These are phyloP conservation scores for Chloroclysta siterata DNA, from an alignment of 2,888 invertebrate species.

Conservation along the genomic window DNA sequence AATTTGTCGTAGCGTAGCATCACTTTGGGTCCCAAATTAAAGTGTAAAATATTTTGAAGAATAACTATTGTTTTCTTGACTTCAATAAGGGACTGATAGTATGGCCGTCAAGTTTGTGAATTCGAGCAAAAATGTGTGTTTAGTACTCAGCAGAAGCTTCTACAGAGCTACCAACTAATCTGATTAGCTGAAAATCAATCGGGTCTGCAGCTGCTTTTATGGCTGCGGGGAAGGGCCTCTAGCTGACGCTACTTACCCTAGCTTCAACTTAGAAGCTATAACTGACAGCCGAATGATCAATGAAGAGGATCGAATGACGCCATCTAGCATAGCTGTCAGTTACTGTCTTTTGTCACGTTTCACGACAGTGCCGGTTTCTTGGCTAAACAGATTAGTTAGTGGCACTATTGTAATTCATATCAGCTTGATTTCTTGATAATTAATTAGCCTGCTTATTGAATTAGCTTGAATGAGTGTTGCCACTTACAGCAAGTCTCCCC, in stretches of 20 bases:
- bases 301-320: not conserved
- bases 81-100: too few species aligned
- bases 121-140: not conserved
- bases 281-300: too few species aligned
- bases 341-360: not conserved
- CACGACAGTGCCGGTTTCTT: not conserved
- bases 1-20: not conserved
- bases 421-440: slow-evolving; percentile 36
- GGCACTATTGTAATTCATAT: slow-evolving; percentile 13
- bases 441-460: slow-evolving; percentile 45
- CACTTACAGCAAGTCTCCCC: slow-evolving; percentile 83
- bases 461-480: slow-evolving; percentile 81
- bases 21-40: not conserved
- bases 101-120: too few species aligned
- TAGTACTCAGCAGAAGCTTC: not conserved
- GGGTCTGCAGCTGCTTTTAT: too few species aligned
- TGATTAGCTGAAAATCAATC: not conserved
- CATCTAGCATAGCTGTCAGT: not conserved
- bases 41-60: not conserved
- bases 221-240: too few species aligned
- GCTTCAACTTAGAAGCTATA: too few species aligned
- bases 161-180: not conserved
- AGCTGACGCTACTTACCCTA: too few species aligned
- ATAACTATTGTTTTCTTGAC: too few species aligned
- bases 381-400: not conserved